A percentile compares a stretch with the other conserved stretches of the same genome.
Evolutionary conservation across 2,888 invertebrate species (phyloP).

Genomic region (Folsomia candida): DNA sequence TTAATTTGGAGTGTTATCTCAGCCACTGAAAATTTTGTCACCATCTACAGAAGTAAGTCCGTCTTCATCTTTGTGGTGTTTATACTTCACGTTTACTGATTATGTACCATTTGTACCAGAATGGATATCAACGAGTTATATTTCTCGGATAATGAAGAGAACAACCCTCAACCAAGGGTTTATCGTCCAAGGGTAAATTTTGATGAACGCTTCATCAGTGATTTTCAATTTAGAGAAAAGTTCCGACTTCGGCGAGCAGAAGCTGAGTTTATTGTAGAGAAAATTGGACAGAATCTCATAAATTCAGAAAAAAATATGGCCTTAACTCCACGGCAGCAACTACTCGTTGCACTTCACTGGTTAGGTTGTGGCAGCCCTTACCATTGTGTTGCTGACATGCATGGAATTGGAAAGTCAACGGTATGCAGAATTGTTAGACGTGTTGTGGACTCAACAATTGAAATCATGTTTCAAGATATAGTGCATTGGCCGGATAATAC

Average conservation of each 20-base stretch:
- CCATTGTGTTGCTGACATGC: slow-evolving; percentile 19
- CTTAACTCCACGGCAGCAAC: slow-evolving; percentile 19
- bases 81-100: too few relatives aligned
- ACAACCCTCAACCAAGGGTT: not conserved
- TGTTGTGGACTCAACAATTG: slow-evolving; percentile 21
- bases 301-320: slow-evolving; percentile 19
- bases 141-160: not conserved
- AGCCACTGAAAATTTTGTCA: too few relatives aligned
- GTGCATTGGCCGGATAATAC: slow-evolving; percentile 26
- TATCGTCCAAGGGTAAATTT: slow-evolving; percentile 3
- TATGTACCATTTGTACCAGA: too few relatives aligned
- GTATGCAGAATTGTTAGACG: slow-evolving; percentile 21
- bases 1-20: too few relatives aligned
- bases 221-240: slow-evolving; percentile 6
- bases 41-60: too few relatives aligned
- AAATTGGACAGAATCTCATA: slow-evolving; percentile 9
- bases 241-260: not conserved
- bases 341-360: slow-evolving; percentile 21
- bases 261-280: slow-evolving; percentile 9
- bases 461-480: slow-evolving; percentile 15
- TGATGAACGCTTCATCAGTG: not conserved
- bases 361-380: slow-evolving; percentile 22
- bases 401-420: slow-evolving; percentile 29
- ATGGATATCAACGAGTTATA: too few relatives aligned
- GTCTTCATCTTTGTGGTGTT: too few relatives aligned